Evolutionary conservation across 2,113 vertebrate genomes (phyloP), one percentile per base, ranked within the genome.

Genomic region (Tachysurus fulvidraco): DNA sequence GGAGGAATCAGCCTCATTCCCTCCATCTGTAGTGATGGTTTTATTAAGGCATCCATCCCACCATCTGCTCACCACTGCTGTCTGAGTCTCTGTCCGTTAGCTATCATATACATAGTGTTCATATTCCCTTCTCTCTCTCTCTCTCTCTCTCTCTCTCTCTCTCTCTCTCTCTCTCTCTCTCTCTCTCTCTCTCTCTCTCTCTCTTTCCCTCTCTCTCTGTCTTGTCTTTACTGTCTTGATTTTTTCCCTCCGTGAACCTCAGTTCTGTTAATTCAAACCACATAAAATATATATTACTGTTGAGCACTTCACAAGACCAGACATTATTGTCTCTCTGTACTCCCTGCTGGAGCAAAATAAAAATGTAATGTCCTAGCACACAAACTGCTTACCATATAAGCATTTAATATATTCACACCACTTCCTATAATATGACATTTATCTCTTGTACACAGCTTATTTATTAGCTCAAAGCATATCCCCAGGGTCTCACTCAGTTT

Each of bases 401-500:
- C 11, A 14, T 55, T 71, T 71, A 14, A 55, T 46, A 57, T 64
- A 78, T 79, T 85, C 59, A 65, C 28, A 41, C 60, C 13, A 36
- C 28, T 79, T 55, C n/a, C 25, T 44, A 23, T 78, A 16, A 84
- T n/a, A 64, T 78, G 83, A 76, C 55, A 62, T 77, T 62, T 62
- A 85, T 50, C 55, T 64, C 30, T 9, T 10, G 41, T 85, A 50
- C 21, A 62, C 59, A 8, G 41, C 36, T 46, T 60, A 41, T 83
- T 83, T 79, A 83, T 86, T 60, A 60, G 69, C n/a, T 71, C 25
- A 30, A 52, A 65, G 67, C 86, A 88, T 90, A 25, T 85, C 60
- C 85, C 84, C 74, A 36, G 46, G 67, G 67, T 86, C 88, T 90
- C n/a, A 77, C 60, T 83, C 83, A 36, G 36, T 36, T 36, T 36